A percentile compares a stretch with the other conserved stretches of the same genome.
Evolutionary conservation across 2,888 invertebrate species (phyloP).

Genomic region (Hirudinaria manillensis): DNA sequence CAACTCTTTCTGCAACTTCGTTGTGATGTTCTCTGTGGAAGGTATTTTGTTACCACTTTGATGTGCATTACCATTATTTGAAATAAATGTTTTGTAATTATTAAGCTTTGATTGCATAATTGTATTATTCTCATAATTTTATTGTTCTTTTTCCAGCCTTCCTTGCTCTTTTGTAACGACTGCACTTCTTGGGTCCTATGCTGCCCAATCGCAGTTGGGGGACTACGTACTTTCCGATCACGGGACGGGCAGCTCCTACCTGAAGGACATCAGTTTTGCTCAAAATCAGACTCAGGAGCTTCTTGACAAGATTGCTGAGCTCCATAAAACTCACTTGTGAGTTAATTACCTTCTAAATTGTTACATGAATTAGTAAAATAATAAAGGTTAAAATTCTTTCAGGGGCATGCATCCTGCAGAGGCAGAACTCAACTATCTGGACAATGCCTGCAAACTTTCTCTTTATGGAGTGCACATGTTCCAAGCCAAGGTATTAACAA

Average conservation of each 20-base stretch:
- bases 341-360: background rate
- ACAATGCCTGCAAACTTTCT: constrained; percentile 95
- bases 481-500: constrained; percentile 64
- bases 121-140: background rate
- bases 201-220: constrained; percentile 91
- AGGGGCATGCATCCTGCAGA: constrained; percentile 93
- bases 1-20: constrained; percentile 89
- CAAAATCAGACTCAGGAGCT: constrained; percentile 84
- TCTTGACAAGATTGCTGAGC: constrained; percentile 86
- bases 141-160: constrained; percentile 61
- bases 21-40: constrained; percentile 63
- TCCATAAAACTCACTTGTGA: constrained; percentile 73
- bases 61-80: background rate
- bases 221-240: constrained; percentile 72
- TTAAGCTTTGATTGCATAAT: background rate
- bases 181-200: constrained; percentile 82
- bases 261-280: constrained; percentile 85
- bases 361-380: too few relatives aligned
- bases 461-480: constrained; percentile 98
- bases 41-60: constrained; percentile 48
- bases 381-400: too few relatives aligned
- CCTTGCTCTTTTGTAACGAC: constrained; percentile 95
- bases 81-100: too few relatives aligned
- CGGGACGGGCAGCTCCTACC: constrained; percentile 64
- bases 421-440: constrained; percentile 91